Conservation (phyloP, 2,888 invertebrate species). For the Liodrosophila aerea region DNA sequence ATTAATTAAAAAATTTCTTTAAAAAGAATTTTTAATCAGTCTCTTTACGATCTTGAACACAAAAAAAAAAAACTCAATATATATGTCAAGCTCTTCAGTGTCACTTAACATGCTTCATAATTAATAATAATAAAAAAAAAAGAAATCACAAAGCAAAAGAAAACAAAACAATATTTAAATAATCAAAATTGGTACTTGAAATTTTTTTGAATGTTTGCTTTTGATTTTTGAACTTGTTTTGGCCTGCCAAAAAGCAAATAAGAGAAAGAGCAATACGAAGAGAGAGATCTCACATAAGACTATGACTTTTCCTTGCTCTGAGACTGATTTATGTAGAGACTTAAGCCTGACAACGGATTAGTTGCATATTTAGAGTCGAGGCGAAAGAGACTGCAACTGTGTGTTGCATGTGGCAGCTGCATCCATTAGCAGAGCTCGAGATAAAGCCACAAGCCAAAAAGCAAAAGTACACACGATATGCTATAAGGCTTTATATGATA, state of each 20-base stretch:
- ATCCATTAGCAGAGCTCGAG: slow-evolving; percentile 65
- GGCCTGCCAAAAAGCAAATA: slow-evolving; percentile 2
- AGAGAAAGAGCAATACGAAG: slow-evolving; percentile 7
- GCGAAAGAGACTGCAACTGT: slow-evolving; percentile 41
- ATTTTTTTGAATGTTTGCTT: slow-evolving; percentile 57
- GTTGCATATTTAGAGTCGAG: slow-evolving; percentile 48
- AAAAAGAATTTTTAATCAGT: slow-evolving; percentile 29
- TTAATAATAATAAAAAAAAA: slow-evolving; percentile 52
- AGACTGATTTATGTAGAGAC: slow-evolving; percentile 70
- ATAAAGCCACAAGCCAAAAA: slow-evolving; percentile 56
- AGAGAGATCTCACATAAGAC: not conserved
- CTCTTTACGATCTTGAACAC: slow-evolving; percentile 30
- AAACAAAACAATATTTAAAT: slow-evolving; percentile 11
- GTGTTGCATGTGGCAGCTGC: slow-evolving; percentile 72
- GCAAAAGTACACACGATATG: slow-evolving; percentile 31
- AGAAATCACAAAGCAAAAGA: slow-evolving; percentile 19
- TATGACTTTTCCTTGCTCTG: slow-evolving; percentile 3
- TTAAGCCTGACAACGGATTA: slow-evolving; percentile 75
- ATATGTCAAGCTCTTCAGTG: slow-evolving; percentile 44
- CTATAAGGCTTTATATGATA: slow-evolving; percentile 2
- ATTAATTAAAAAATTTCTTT: slow-evolving; percentile 39
- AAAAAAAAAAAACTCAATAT: slow-evolving; percentile 23
- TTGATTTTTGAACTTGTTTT: slow-evolving; percentile 60
- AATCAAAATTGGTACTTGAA: slow-evolving; percentile 67
- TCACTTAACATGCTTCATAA: slow-evolving; percentile 59